These are phyloP conservation scores for Calliopsis andreniformis DNA, from an alignment of 1,140 invertebrate genomes.

Conservation along the genomic window DNA sequence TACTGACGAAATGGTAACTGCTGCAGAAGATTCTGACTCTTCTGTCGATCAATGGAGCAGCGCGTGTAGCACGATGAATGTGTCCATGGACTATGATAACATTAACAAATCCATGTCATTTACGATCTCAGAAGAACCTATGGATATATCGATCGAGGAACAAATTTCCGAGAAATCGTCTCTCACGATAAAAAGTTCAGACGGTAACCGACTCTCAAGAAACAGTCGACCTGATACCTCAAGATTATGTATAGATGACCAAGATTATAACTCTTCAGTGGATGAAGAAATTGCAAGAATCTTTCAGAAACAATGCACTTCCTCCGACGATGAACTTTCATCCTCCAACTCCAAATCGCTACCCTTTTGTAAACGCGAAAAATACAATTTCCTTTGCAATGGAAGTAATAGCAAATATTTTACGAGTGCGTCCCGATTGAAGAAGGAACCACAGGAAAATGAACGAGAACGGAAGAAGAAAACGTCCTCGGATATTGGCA, in stretches of 20 bases:
- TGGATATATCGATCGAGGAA: slow-evolving; percentile 4
- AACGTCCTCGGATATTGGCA: background rate
- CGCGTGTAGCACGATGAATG: background rate
- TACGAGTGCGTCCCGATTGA: rapidly evolving
- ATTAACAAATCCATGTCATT: background rate
- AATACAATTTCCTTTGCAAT: background rate
- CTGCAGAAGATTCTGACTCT: background rate
- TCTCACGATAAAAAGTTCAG: background rate
- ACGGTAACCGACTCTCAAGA: rapidly evolving
- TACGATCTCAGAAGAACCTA: background rate
- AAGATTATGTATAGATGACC: background rate
- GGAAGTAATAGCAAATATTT: rapidly evolving
- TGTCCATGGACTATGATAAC: background rate
- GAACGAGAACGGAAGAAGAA: background rate
- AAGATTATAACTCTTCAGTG: background rate
- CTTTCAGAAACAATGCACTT: background rate
- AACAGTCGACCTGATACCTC: too few species aligned
- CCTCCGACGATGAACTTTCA: background rate
- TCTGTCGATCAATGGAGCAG: background rate
- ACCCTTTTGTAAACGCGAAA: background rate
- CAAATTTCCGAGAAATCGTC: background rate
- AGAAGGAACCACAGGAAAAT: background rate
- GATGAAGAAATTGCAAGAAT: background rate
- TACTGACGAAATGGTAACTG: background rate
- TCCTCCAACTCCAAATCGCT: background rate